Evolutionary conservation across 2,888 invertebrate genomes (phyloP).

Genomic region (Hyposoter didymator): DNA sequence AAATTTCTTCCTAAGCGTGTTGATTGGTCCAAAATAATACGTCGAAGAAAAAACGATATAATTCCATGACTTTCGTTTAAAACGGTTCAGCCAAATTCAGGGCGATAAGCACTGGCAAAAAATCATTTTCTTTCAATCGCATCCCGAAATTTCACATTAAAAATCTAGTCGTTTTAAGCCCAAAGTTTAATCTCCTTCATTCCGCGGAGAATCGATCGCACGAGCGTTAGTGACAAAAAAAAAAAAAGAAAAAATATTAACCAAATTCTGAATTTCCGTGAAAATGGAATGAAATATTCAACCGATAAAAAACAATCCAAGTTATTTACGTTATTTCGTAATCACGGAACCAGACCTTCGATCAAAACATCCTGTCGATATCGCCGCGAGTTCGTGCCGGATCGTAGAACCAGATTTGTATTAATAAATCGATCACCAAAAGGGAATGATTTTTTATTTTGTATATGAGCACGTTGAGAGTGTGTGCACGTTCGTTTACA

Average conservation of each 20-base stretch:
- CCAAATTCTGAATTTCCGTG: not conserved
- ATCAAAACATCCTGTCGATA: not conserved
- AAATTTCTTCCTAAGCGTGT: not conserved
- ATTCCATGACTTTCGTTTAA: not conserved
- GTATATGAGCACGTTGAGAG: not conserved
- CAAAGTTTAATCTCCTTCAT: too few species aligned
- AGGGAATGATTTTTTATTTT: not conserved
- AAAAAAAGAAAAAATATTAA: not conserved
- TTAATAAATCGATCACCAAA: not conserved
- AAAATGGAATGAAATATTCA: not conserved
- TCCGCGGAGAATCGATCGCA: not conserved
- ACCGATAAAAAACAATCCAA: not conserved
- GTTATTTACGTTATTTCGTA: not conserved
- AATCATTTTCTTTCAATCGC: not conserved
- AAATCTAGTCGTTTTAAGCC: too few species aligned
- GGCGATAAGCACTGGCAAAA: not conserved
- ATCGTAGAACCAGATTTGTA: not conserved
- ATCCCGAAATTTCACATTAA: not conserved
- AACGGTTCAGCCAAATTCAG: not conserved
- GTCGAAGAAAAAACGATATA: not conserved
- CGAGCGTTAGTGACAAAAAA: too few species aligned
- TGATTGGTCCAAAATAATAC: not conserved
- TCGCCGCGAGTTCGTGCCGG: not conserved
- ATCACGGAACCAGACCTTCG: not conserved
- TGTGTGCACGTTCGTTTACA: not conserved